Evolutionary conservation across 2,113 vertebrate species (phyloP).

Genomic region (Nerophis lumbriciformis): DNA sequence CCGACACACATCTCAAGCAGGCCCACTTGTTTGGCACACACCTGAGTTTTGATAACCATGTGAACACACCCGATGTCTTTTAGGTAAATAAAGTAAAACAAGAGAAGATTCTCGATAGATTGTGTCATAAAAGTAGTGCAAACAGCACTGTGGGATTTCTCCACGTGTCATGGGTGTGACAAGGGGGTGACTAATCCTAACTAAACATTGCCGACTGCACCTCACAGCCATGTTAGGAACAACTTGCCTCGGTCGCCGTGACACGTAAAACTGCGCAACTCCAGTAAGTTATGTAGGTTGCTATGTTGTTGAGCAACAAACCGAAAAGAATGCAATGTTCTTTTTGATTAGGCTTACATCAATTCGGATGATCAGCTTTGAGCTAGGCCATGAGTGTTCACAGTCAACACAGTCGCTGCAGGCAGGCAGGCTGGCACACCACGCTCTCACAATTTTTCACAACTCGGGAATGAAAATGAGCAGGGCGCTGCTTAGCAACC

Average conservation of each 20-base stretch:
- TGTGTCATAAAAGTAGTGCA: not conserved
- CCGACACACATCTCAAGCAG: no score
- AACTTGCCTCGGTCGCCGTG: slow-evolving; percentile 19
- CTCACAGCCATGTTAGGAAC: slow-evolving; percentile 34
- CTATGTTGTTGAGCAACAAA: not conserved
- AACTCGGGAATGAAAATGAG: slow-evolving; percentile 25
- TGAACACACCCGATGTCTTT: no score
- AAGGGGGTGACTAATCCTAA: slow-evolving; percentile 57
- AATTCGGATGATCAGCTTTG: not conserved
- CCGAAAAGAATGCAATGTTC: not conserved
- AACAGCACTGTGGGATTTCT: slow-evolving; percentile 31
- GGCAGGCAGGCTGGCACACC: not conserved
- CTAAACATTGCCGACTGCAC: slow-evolving; percentile 58
- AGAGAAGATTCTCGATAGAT: no score
- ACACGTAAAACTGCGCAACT: slow-evolving; percentile 3
- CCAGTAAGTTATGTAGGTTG: not conserved
- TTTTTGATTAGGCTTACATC: not conserved
- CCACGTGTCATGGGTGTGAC: slow-evolving; percentile 56
- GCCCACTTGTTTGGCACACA: no score
- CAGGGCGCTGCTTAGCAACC: slow-evolving; percentile 30
- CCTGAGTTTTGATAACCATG: no score
- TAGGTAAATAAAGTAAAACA: no score
- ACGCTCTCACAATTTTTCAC: slow-evolving; percentile 7
- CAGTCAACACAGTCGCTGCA: slow-evolving; percentile 7
- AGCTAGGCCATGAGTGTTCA: not conserved